These are phyloP conservation scores for Sinocyclocheilus maitianheensis DNA, from an alignment of 2,113 vertebrate genomes.

Conservation along the genomic window DNA sequence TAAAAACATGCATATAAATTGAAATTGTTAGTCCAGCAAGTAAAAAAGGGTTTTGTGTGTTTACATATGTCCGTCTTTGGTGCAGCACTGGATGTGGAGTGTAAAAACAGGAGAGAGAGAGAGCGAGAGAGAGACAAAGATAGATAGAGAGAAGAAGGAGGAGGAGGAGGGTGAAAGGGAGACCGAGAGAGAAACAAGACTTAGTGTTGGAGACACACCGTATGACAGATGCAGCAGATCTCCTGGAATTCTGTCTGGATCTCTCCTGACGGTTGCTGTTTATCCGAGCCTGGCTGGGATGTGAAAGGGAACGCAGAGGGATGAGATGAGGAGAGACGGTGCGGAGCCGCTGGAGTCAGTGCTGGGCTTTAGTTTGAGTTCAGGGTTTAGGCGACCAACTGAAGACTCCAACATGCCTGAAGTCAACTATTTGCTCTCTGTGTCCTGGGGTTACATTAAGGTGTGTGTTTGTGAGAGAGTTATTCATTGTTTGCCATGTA, in stretches of 20 bases:
- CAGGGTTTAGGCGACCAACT: conserved; percentile 72
- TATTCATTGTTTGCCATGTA: neutral
- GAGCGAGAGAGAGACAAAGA: neutral
- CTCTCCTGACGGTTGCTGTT: neutral
- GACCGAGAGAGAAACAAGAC: conserved; percentile 5
- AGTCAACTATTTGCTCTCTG: conserved; percentile 92
- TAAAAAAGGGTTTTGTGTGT: conserved; percentile 24
- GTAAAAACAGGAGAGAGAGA: conserved; percentile 31
- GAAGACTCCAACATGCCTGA: conserved; percentile 90
- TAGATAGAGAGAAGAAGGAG: neutral
- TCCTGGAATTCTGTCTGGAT: conserved; percentile 50
- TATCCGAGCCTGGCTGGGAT: neutral
- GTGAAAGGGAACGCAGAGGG: neutral
- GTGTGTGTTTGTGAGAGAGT: conserved; percentile 77
- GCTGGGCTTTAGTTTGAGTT: conserved; percentile 59
- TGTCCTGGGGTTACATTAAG: conserved; percentile 98
- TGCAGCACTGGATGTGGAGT: conserved; percentile 30
- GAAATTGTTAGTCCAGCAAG: neutral
- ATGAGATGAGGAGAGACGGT: conserved; percentile 18
- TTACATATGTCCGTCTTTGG: conserved; percentile 1
- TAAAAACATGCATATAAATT: neutral
- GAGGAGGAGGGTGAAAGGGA: conserved; percentile 45
- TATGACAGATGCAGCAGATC: conserved; percentile 48
- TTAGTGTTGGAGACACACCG: neutral
- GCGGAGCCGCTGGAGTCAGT: conserved; percentile 14